Evolutionary conservation across 2,888 invertebrate genomes (phyloP).

Genomic region (Pasiphila rectangulata): DNA sequence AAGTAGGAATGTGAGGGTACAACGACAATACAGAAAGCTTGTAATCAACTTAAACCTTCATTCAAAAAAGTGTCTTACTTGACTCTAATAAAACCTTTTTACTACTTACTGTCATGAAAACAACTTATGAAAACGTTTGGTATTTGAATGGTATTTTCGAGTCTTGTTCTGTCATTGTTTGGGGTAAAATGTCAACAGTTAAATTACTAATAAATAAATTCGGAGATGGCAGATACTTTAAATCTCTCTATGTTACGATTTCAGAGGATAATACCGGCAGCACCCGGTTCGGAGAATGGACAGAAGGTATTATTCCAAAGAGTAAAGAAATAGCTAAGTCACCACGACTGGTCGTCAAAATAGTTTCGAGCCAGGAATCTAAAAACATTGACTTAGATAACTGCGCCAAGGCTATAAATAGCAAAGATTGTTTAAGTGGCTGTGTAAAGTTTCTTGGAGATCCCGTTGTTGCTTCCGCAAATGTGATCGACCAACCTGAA

Average conservation of each 20-base stretch:
- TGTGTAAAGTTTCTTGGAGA: not conserved
- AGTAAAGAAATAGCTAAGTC: constrained; percentile 52
- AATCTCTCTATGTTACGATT: constrained; percentile 60
- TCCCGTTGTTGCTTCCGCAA: not conserved
- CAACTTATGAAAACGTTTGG: constrained; percentile 19
- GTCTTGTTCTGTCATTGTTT: constrained; percentile 24
- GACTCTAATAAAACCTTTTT: not conserved
- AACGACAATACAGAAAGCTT: too few species aligned
- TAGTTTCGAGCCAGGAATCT: constrained; percentile 54
- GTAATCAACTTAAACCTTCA: too few species aligned
- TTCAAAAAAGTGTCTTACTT: not conserved
- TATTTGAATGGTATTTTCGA: too few species aligned
- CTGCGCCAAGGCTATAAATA: constrained; percentile 53
- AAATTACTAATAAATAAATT: constrained; percentile 73
- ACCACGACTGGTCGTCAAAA: constrained; percentile 66
- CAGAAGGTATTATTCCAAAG: constrained; percentile 51
- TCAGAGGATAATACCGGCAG: constrained; percentile 43
- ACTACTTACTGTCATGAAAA: constrained; percentile 6
- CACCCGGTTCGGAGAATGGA: constrained; percentile 61
- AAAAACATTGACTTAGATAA: constrained; percentile 58
- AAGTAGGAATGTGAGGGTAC: too few species aligned
- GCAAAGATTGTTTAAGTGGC: constrained; percentile 6
- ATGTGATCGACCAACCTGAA: constrained; percentile 3
- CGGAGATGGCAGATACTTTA: constrained; percentile 58
- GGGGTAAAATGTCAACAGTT: constrained; percentile 62